Base-by-base conservation (phyloP, 2,113 vertebrate genomes). In the Salvelinus fontinalis region DNA sequence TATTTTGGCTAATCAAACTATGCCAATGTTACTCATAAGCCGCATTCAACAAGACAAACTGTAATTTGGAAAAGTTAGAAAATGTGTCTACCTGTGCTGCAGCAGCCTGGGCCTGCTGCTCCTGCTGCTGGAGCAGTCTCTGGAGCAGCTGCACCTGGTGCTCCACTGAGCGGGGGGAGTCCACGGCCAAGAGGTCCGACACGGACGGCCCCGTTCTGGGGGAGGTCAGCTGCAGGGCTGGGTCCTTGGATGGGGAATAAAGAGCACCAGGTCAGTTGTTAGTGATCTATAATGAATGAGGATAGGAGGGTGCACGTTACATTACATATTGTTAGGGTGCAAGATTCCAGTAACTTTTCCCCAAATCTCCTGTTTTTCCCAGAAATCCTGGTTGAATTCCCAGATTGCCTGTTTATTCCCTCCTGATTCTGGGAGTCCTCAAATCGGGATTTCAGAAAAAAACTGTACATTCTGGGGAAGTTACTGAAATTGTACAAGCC, bases 71-170 rank as follows among this genome's bases (percentile, higher is more conserved):
- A 44, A 44, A 2, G 9, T 44, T 44, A 18, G 51, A 22, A 14
- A 18, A 62, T 16, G 4, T 2, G 34, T 31, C 69, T 87, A 85
- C 98, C 96, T 99, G 97, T 22, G 97, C 95, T 73, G 96, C 93
- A 0, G 97, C 96, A 67, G 96, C 97, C 91, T 96, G 94, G 0
- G 95, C 96, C 89, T 97, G 96, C 81, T 97, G 95, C 71, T 96
- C 95, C 85, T 99, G 97, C 87, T 99, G 98, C 85, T 96, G 95
- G 73, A 99, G 93, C 75, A 98, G 96, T 81, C 96, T 97, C 86
- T 95, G 95, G 11, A 99, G 94, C 7, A 99, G 94, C 89, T 96
- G 96, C 85, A 97, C 90, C 82, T 96, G 96, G 86, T 96, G 97
- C 73, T 95, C 96, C 3, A 92, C 86, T 16, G 96, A 96, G 29